Evolutionary conservation across 2,113 vertebrate species (phyloP).

Genomic region (Vulpes lagopus): DNA sequence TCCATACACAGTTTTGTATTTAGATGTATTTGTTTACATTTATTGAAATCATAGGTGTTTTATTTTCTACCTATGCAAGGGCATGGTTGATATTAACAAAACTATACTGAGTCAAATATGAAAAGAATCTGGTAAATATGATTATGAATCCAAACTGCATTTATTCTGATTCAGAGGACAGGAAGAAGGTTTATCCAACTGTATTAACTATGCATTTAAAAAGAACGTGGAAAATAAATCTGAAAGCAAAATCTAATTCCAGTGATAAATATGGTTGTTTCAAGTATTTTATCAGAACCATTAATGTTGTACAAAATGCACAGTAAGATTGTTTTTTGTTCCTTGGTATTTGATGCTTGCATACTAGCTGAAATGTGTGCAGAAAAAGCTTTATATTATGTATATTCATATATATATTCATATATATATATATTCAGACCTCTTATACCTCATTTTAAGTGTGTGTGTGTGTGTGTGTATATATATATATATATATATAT

Average conservation of each 20-base stretch:
- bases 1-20: background rate
- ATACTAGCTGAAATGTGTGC: background rate
- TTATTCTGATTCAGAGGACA: background rate
- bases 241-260: constrained; percentile 28
- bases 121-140: background rate
- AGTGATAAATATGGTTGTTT: background rate
- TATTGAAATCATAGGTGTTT: background rate
- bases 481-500: too few relatives aligned
- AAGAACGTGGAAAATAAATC: constrained; percentile 27
- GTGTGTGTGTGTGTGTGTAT: too few relatives aligned
- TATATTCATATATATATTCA: background rate
- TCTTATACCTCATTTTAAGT: too few relatives aligned
- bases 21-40: background rate
- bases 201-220: background rate
- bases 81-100: constrained; percentile 4
- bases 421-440: background rate
- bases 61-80: background rate
- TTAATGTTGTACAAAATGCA: background rate
- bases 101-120: background rate
- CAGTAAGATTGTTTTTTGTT: background rate
- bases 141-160: constrained; percentile 3
- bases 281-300: background rate
- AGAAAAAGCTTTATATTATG: background rate
- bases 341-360: background rate
- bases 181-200: background rate